Conservation (phyloP, 2,797 vertebrate species). For the Coregonus suidteri region DNA sequence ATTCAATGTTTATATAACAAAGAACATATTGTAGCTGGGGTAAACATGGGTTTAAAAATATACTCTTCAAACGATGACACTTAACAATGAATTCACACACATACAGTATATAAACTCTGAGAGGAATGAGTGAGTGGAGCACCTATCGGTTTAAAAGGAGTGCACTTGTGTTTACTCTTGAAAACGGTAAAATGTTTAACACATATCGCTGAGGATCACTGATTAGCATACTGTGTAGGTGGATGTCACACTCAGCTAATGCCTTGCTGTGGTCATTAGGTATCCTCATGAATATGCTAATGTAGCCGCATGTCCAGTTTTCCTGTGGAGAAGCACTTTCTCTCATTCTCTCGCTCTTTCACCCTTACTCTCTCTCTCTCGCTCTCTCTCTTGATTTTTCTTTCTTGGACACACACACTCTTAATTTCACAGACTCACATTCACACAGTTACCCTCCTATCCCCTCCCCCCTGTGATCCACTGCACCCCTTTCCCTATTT, state of each 20-base stretch:
- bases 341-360: neutral
- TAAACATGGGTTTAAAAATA: neutral
- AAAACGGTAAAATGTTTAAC: neutral
- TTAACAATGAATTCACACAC: neutral
- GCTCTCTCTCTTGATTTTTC: neutral
- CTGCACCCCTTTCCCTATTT: neutral
- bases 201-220: slow-evolving; percentile 45
- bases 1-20: neutral
- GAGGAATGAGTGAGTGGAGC: neutral
- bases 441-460: neutral
- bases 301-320: slow-evolving; percentile 13
- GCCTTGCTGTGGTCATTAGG: slow-evolving; percentile 60
- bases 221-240: slow-evolving; percentile 62
- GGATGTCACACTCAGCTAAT: slow-evolving; percentile 52
- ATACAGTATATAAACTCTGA: neutral
- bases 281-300: slow-evolving; percentile 60
- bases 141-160: neutral
- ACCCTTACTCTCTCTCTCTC: neutral
- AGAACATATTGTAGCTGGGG: neutral
- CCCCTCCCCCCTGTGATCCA: neutral
- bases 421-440: neutral
- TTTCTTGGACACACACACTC: neutral
- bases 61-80: neutral
- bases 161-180: neutral
- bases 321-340: neutral